phyloP scores from a whole-genome alignment of 2,888 invertebrate genomes.

The Cerastis leucographa region DNA sequence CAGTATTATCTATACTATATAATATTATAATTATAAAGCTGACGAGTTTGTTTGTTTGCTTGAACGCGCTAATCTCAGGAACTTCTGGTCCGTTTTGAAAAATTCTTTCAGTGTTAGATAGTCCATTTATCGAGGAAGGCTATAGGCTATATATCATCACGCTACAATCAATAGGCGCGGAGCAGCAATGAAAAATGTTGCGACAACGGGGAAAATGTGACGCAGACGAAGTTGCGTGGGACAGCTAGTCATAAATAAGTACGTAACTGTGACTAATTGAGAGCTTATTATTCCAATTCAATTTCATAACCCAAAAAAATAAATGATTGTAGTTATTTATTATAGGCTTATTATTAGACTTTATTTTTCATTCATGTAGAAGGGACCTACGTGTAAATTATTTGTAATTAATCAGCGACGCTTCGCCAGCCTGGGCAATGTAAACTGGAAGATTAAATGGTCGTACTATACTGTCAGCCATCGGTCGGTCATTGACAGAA shows the following conservation, averaged over 20 bases:
- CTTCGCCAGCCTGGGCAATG: neutral
- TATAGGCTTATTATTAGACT: constrained; percentile 12
- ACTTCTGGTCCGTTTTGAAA: too few relatives aligned
- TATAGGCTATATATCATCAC: too few relatives aligned
- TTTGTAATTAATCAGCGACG: neutral
- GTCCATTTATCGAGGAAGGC: too few relatives aligned
- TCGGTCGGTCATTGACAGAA: constrained; percentile 36
- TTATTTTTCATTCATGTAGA: constrained; percentile 4
- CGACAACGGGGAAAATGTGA: too few relatives aligned
- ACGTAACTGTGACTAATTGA: constrained; percentile 28
- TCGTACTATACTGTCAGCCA: constrained; percentile 7
- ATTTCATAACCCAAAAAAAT: constrained; percentile 37
- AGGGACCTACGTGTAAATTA: neutral
- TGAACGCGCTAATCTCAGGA: too few relatives aligned
- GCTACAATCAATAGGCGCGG: too few relatives aligned
- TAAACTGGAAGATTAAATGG: constrained; percentile 5
- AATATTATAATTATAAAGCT: too few relatives aligned
- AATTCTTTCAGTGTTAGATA: too few relatives aligned
- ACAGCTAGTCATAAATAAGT: neutral
- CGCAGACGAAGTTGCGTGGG: too few relatives aligned
- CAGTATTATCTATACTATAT: too few relatives aligned
- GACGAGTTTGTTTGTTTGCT: too few relatives aligned
- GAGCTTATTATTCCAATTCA: constrained; percentile 7
- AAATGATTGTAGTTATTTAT: constrained; percentile 27
- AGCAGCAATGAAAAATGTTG: too few relatives aligned